These are phyloP conservation scores for Datnioides undecimradiatus DNA, from an alignment of 2,113 vertebrate species.

Conservation along the genomic window DNA sequence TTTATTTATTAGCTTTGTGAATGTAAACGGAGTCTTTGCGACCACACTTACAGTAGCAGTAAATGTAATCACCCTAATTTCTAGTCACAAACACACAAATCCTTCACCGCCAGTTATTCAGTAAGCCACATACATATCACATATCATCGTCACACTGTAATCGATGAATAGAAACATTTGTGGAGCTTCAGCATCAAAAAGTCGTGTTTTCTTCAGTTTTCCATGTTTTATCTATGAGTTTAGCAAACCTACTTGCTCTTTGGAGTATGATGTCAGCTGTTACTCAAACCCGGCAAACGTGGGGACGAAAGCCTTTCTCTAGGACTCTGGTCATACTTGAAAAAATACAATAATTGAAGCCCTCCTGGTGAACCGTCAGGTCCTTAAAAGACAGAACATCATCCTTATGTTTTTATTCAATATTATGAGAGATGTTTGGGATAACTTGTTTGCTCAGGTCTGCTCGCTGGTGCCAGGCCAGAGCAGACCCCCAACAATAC, in stretches of 20 bases:
- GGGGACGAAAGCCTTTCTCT: conserved; percentile 42
- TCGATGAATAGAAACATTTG: not conserved
- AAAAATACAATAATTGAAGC: conserved; percentile 59
- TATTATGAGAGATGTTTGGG: conserved; percentile 34
- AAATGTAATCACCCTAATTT: conserved; percentile 13
- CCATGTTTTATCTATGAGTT: conserved; percentile 29
- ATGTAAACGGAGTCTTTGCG: conserved; percentile 54
- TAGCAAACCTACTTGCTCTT: conserved; percentile 28
- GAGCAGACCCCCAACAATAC: conserved; percentile 29
- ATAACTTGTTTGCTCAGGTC: conserved; percentile 23
- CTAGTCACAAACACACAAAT: conserved; percentile 1
- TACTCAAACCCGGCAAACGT: conserved; percentile 37
- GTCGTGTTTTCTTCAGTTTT: conserved; percentile 30
- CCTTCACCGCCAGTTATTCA: not conserved
- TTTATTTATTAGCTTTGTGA: conserved; percentile 52
- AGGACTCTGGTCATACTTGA: conserved; percentile 69
- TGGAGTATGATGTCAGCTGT: conserved; percentile 62
- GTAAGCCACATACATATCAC: not conserved
- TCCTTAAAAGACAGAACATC: conserved; percentile 31
- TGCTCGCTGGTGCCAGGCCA: conserved; percentile 14
- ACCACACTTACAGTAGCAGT: conserved; percentile 1
- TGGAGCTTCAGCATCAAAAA: conserved; percentile 26
- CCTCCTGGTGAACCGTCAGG: conserved; percentile 51
- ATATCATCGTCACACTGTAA: not conserved
- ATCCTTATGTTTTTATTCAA: conserved; percentile 37